phyloP scores from a whole-genome alignment of 92 coral and sea anemone species.

The Ricordea florida region DNA sequence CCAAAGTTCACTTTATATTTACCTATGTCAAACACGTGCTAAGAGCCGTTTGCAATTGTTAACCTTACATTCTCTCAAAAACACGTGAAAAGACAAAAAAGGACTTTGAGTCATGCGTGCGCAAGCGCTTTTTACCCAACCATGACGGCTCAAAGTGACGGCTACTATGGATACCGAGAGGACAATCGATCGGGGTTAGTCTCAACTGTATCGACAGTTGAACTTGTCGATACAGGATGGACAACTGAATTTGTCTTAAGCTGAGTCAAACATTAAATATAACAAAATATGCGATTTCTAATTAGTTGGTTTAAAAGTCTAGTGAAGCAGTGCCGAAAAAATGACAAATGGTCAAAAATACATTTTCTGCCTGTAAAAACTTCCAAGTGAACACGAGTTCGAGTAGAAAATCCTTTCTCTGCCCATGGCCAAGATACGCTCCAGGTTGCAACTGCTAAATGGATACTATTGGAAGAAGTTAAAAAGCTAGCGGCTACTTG shows the following conservation, averaged over 20 bases:
- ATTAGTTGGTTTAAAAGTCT: background rate
- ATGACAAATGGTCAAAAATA: background rate
- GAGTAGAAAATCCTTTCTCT: too few relatives aligned
- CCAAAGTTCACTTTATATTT: constrained; percentile 29
- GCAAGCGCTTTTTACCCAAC: constrained; percentile 7
- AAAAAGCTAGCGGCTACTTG: too few relatives aligned
- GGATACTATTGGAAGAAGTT: too few relatives aligned
- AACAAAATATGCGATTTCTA: background rate
- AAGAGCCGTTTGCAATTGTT: background rate
- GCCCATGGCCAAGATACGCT: too few relatives aligned
- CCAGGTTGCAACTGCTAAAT: too few relatives aligned
- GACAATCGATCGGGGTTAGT: background rate
- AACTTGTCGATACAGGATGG: too few relatives aligned
- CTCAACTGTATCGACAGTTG: too few relatives aligned
- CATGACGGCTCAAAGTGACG: constrained; percentile 16
- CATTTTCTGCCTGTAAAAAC: too few relatives aligned
- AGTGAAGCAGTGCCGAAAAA: background rate
- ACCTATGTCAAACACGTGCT: constrained; percentile 10
- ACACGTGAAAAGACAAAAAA: constrained; percentile 37
- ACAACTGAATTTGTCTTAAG: background rate
- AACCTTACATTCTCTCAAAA: background rate
- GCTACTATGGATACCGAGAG: background rate
- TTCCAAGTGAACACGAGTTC: too few relatives aligned
- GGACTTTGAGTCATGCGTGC: background rate
- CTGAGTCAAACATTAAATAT: background rate